Evolutionary conservation across 2,113 vertebrate genomes (phyloP).

Genomic region (Hymenochirus boettgeri): DNA sequence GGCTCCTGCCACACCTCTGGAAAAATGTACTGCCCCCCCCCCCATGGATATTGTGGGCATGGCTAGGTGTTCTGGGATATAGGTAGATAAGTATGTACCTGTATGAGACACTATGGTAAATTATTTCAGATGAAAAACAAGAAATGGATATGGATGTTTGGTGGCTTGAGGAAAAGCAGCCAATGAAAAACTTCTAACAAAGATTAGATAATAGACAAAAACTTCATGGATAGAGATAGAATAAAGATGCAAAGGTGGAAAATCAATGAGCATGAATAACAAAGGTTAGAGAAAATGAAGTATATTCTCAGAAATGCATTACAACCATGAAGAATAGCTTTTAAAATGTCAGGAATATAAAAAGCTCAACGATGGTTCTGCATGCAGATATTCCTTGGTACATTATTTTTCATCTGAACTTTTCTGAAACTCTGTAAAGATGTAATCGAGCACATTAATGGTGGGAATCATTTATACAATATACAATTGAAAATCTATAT

Average conservation of each 20-base stretch:
- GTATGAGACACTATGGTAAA: too few relatives aligned
- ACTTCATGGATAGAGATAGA: constrained; percentile 21
- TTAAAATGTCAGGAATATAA: constrained; percentile 44
- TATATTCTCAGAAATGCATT: constrained; percentile 41
- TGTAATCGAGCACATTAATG: constrained; percentile 12
- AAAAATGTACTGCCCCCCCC: too few relatives aligned
- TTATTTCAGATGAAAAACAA: too few relatives aligned
- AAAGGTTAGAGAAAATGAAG: constrained; percentile 43
- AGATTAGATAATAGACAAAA: constrained; percentile 37
- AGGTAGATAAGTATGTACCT: too few relatives aligned
- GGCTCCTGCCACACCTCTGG: too few relatives aligned
- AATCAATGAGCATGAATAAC: constrained; percentile 43
- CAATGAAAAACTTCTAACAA: constrained; percentile 24
- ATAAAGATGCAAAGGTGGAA: constrained; percentile 34
- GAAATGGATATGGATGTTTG: too few relatives aligned
- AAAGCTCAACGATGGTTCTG: constrained; percentile 12
- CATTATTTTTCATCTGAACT: constrained; percentile 35
- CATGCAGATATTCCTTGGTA: constrained; percentile 20
- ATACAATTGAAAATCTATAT: too few relatives aligned
- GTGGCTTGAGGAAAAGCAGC: constrained; percentile 27
- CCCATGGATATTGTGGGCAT: too few relatives aligned
- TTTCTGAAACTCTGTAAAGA: constrained; percentile 21
- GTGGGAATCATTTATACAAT: too few relatives aligned
- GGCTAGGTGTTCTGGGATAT: too few relatives aligned
- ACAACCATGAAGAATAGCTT: constrained; percentile 24